phyloP scores from a whole-genome alignment of 2,888 invertebrate species.

The Laothoe populi region DNA sequence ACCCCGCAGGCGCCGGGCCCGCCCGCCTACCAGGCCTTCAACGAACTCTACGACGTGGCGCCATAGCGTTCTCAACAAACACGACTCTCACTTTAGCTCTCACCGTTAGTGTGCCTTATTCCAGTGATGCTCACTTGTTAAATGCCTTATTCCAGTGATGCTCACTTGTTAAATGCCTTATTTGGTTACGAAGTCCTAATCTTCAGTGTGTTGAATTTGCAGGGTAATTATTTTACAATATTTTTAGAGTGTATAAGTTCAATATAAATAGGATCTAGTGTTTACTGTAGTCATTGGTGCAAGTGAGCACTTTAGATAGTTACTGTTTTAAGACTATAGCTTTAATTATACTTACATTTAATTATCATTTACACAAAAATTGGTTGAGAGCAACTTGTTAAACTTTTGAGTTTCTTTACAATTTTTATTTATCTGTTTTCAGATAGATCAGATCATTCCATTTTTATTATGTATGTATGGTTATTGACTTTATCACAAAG shows the following conservation, averaged over 20 bases:
- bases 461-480: neutral
- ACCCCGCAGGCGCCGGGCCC: conserved; percentile 79
- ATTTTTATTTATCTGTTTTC: neutral
- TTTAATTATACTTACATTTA: conserved; percentile 34
- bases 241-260: conserved; percentile 15
- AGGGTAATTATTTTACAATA: conserved; percentile 30
- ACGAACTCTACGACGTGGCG: conserved; percentile 61
- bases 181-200: conserved; percentile 13
- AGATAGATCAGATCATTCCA: neutral
- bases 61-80: no score
- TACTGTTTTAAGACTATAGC: conserved; percentile 37
- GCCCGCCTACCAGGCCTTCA: conserved; percentile 71
- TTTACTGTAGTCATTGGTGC: conserved; percentile 40
- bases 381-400: neutral
- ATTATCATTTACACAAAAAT: conserved; percentile 3
- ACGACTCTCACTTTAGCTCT: conserved; percentile 29
- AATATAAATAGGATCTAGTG: conserved; percentile 31
- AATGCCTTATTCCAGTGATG: conserved; percentile 57
- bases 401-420: neutral
- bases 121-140: conserved; percentile 50
- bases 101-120: conserved; percentile 47
- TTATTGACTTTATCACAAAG: neutral
- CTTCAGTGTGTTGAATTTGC: conserved; percentile 28
- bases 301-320: conserved; percentile 45
- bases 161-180: conserved; percentile 32